Base-by-base conservation (phyloP, 2,888 invertebrate genomes). In the Oscheius sp. region DNA sequence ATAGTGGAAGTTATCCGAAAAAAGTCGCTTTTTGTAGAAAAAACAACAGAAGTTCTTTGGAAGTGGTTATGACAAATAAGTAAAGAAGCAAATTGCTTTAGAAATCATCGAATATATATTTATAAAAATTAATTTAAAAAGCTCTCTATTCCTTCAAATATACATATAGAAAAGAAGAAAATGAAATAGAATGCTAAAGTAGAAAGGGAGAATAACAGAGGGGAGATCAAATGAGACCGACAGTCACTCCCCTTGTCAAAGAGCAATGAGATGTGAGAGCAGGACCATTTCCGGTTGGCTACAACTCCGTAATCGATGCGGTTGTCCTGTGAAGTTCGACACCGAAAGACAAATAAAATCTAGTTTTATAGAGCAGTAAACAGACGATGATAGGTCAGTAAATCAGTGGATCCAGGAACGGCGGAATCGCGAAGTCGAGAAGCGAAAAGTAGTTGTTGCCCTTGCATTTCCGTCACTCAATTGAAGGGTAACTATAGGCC, bases 281-380 rank as follows among this genome's bases (percentile, higher is more conserved):
- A 14, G 14, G 36, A 20, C 41, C 41, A 20, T 41, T 41, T 41
- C 41, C 41, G 20, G 22, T 47, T 12, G 20, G 24, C 47, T 22
- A 12, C 47, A 47, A 12, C 5, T 5, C n/a, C 32, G 33, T 33
- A 32, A 54, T 54, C 54, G 33, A 54, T 54, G 54, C 54, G 54
- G 54, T 33, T 20, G n/a, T 5, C 33, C 54, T 54, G 54, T 54
- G 54, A 54, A 54, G 54, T 54, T 54, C 54, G 54, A 32, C 54
- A 54, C 54, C 54, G 54, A 54, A 54, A 54, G 54, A 54, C 54
- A 54, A 54, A 54, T 54, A 54, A 33, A 33, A 14, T 50, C 33
- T 17, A n/a, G 54, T n/a, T 54, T 54, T 33, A 54, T 33, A 33
- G 54, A 33, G 54, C 33, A 54, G 54, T 54, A 54, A 54, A 54